These are phyloP conservation scores for Eudyptes chrysolophus DNA, from an alignment of 2,113 vertebrate species.

Conservation along the genomic window DNA sequence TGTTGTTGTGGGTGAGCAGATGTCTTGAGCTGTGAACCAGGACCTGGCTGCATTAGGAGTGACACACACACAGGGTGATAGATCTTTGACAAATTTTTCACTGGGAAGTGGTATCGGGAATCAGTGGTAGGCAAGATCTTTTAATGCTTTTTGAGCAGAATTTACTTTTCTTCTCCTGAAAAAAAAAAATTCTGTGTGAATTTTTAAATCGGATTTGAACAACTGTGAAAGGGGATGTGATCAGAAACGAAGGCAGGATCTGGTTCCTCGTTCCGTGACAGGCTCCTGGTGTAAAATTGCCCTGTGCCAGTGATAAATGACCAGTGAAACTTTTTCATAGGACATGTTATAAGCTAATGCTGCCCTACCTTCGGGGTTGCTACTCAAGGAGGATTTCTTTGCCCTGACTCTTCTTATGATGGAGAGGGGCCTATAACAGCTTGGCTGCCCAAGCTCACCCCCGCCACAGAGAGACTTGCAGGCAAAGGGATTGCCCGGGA, in stretches of 20 bases:
- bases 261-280: too few species aligned
- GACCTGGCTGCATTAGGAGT: neutral
- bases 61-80: neutral
- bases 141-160: neutral
- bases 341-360: neutral
- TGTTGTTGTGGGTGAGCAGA: neutral
- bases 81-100: neutral
- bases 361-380: neutral
- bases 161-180: neutral
- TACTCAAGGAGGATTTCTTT: neutral
- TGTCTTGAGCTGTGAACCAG: neutral
- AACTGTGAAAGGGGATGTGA: too few species aligned
- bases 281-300: neutral
- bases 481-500: neutral
- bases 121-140: neutral
- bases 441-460: neutral
- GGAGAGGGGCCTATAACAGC: neutral
- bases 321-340: neutral
- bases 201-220: too few species aligned
- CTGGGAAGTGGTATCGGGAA: neutral
- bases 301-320: neutral
- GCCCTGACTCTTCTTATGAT: neutral
- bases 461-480: neutral
- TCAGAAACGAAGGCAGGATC: too few species aligned
- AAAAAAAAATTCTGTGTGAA: neutral